phyloP scores from a whole-genome alignment of 2,888 invertebrate species.

The Stramonita haemastoma region DNA sequence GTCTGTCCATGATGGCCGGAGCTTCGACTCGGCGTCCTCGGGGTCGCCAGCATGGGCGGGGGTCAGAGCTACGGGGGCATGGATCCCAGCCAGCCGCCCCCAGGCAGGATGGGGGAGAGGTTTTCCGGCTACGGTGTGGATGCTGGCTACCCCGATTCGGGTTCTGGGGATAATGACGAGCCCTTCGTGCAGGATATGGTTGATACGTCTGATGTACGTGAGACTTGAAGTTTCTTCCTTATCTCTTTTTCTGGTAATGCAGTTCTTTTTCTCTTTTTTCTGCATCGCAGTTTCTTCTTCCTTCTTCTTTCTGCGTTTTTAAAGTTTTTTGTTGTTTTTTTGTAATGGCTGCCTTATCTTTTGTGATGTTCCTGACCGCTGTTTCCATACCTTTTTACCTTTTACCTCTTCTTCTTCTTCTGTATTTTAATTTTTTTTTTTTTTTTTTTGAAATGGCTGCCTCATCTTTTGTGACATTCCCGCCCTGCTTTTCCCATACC shows the following conservation, averaged over 20 bases:
- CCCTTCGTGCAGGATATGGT: slow-evolving; percentile 10
- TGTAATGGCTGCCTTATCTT: too few species aligned
- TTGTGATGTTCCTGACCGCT: too few species aligned
- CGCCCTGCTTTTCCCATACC: too few species aligned
- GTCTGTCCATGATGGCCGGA: slow-evolving; percentile 28
- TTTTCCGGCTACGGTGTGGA: not conserved
- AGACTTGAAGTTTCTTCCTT: not conserved
- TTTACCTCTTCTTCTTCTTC: too few species aligned
- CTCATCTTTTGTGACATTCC: too few species aligned
- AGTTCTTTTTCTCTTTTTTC: not conserved
- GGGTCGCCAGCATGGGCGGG: slow-evolving; percentile 6
- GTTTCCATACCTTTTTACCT: too few species aligned
- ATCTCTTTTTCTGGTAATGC: not conserved
- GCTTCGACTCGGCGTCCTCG: not conserved
- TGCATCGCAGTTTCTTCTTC: not conserved
- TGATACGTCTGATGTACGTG: not conserved
- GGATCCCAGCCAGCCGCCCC: not conserved
- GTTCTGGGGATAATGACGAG: not conserved
- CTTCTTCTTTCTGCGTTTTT: not conserved
- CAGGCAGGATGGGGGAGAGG: not conserved
- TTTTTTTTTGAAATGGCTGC: too few species aligned
- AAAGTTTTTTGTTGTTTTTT: too few species aligned
- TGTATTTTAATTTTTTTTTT: too few species aligned
- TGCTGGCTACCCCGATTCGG: not conserved
- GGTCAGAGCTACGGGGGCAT: not conserved